Evolutionary conservation across 2,888 invertebrate genomes (phyloP).

Genomic region (Agriopis marginaria): DNA sequence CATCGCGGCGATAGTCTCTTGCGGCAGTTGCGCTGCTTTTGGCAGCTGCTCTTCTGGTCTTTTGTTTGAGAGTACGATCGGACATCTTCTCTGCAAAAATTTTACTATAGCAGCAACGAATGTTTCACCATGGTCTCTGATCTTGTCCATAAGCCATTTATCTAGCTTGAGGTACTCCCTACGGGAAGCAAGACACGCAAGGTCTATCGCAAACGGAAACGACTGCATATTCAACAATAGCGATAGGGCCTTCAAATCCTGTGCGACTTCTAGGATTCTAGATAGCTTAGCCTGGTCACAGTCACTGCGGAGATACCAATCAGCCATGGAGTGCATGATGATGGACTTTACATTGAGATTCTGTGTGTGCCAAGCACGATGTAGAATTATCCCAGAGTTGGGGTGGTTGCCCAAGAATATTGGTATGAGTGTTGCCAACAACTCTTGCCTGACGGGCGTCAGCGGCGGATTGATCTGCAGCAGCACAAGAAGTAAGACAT

Average conservation of each 20-base stretch:
- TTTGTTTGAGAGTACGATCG: conserved; percentile 91
- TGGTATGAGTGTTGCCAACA: conserved; percentile 95
- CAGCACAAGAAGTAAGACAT: conserved; percentile 95
- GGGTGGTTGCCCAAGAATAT: conserved; percentile 98
- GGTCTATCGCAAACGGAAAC: conserved; percentile 98
- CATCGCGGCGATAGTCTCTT: conserved; percentile 96
- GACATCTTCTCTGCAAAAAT: conserved; percentile 95
- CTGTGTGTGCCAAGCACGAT: conserved; percentile 97
- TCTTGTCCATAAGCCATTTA: conserved; percentile 99
- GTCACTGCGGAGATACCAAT: conserved; percentile 97
- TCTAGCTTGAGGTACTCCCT: conserved; percentile 98
- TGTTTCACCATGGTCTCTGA: conserved; percentile 96
- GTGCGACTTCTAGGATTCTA: conserved; percentile 98
- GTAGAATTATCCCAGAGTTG: conserved; percentile 97
- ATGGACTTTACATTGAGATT: conserved; percentile 91
- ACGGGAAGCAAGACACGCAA: conserved; percentile 98
- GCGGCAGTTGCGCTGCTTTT: conserved; percentile 94
- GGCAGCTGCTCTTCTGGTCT: conserved; percentile 92
- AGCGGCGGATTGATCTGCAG: conserved; percentile 94
- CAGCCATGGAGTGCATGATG: conserved; percentile 98
- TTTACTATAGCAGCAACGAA: conserved; percentile 95
- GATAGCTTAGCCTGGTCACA: conserved; percentile 97
- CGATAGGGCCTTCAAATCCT: conserved; percentile 97
- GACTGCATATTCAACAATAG: conserved; percentile 96
- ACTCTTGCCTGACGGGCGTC: conserved; percentile 93